A percentile compares a stretch with the other conserved stretches of the same genome.
phyloP scores from a whole-genome alignment of 1,140 invertebrate genomes.

The Limonius californicus region DNA sequence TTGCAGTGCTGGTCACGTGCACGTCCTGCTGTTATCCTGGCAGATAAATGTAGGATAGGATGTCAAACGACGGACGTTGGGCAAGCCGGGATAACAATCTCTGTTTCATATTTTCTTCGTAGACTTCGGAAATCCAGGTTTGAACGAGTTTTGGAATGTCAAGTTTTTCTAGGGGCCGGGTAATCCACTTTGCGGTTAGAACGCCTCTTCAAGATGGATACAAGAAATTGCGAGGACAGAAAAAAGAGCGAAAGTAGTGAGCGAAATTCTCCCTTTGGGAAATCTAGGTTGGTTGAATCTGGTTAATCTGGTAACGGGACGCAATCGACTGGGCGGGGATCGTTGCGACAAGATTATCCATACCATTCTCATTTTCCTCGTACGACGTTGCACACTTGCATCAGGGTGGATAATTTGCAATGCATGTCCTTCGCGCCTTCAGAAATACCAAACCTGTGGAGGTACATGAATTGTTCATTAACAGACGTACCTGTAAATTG shows the following conservation, averaged over 20 bases:
- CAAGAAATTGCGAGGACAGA: slow-evolving; percentile 14
- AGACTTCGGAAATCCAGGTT: slow-evolving; percentile 21
- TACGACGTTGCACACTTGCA: too few relatives aligned
- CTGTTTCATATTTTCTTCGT: slow-evolving; percentile 32
- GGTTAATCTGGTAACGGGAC: slow-evolving; percentile 2
- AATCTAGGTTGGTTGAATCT: slow-evolving; percentile 22
- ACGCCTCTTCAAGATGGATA: slow-evolving; percentile 19
- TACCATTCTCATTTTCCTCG: background rate
- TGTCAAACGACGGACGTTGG: slow-evolving; percentile 27
- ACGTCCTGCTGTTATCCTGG: slow-evolving; percentile 28
- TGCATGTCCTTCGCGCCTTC: too few relatives aligned
- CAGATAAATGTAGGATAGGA: slow-evolving; percentile 32
- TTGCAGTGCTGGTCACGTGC: slow-evolving; percentile 26
- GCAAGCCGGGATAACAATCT: slow-evolving; percentile 30
- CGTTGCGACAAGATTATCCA: slow-evolving; percentile 2
- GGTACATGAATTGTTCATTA: background rate
- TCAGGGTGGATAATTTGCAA: too few relatives aligned
- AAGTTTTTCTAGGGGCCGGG: slow-evolving; percentile 20
- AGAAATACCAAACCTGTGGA: too few relatives aligned
- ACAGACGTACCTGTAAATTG: slow-evolving; percentile 60
- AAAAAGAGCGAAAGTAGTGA: slow-evolving; percentile 22
- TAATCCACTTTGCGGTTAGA: slow-evolving; percentile 28
- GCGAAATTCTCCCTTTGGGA: slow-evolving; percentile 27
- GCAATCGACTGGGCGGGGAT: slow-evolving; percentile 2
- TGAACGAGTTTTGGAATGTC: slow-evolving; percentile 17